Evolutionary conservation across 2,797 vertebrate genomes (phyloP), one percentile per base, ranked within the genome.

Genomic region (Amphiprion clarkii): DNA sequence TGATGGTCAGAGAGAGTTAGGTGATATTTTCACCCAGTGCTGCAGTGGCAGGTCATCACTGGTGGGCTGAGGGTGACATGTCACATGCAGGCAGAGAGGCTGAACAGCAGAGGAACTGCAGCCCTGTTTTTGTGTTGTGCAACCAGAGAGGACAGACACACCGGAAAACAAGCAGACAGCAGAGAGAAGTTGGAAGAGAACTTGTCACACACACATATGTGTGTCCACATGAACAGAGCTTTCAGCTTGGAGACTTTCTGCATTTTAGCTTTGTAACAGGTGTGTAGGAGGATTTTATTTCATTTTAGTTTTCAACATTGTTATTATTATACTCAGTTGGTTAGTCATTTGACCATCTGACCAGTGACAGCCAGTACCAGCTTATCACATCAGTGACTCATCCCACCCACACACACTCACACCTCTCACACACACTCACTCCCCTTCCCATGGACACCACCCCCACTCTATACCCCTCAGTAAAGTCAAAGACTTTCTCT

Each of bases 401-500:
- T 86, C 71, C 66, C 73, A 11, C 36, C 11, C 36, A 39, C 40
- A 64, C 71, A 54, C 58, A 54, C 54, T 72, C 70, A 33, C 33
- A 33, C 33, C 57, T 74, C 70, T 6, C 76, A n/a, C 62, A 54
- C 60, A 39, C 65, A 53, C 51, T 49, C 62, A 58, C 52, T 54
- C 67, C 73, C 78, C 44, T 70, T 63, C 69, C 33, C 16, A 23
- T 13, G 9, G 63, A 81, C 70, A 52, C 52, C 55, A 49, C 71
- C 71, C 75, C 44, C 71, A 49, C 73, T 67, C 53, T 44, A 46
- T 74, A 58, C 49, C 68, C 71, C 25, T 67, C 13, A 49, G 69
- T 90, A 82, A 92, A 90, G 90, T 91, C 84, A 92, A 92, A 91
- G 89, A 91, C 80, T 60, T 60, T 79, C 81, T 89, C 76, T 90